Percentiles rank a stretch among this genome's conserved stretches.
Evolutionary conservation across 92 coral and sea anemone species (phyloP).

Genomic region (Porites divaricata): DNA sequence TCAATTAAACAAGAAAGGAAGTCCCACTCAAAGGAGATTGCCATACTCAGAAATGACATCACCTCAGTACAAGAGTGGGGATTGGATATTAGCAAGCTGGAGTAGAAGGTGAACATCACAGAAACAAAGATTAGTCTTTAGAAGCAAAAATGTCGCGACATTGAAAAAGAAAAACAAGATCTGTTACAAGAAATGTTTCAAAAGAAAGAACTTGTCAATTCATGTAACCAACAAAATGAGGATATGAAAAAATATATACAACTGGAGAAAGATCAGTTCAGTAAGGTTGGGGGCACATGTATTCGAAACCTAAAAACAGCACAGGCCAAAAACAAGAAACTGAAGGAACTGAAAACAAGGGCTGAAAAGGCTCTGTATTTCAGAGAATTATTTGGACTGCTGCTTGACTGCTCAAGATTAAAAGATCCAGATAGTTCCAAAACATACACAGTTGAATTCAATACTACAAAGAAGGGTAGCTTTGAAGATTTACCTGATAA

Average conservation of each 20-base stretch:
- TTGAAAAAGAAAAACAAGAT: conserved; percentile 27
- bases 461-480: too few relatives aligned
- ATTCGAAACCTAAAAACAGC: conserved; percentile 54
- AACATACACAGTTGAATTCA: conserved; percentile 31
- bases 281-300: conserved; percentile 30
- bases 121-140: conserved; percentile 13
- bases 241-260: conserved; percentile 46
- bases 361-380: conserved; percentile 59
- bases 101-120: conserved; percentile 14
- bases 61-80: conserved; percentile 26
- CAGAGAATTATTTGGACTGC: conserved; percentile 48
- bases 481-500: not conserved
- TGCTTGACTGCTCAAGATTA: conserved; percentile 44
- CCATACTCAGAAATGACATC: conserved; percentile 25
- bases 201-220: not conserved
- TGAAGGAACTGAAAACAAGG: conserved; percentile 44
- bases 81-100: conserved; percentile 10
- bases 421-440: conserved; percentile 35
- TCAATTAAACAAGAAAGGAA: conserved; percentile 25
- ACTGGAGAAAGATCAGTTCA: conserved; percentile 44
- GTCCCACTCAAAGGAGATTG: conserved; percentile 5
- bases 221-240: conserved; percentile 18
- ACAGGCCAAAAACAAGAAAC: conserved; percentile 54
- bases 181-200: conserved; percentile 36
- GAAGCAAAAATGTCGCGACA: conserved; percentile 24